A percentile compares a stretch with the other conserved stretches of the same genome.
Conservation (phyloP, 2,797 vertebrate genomes). For the Epinephelus malabaricus region DNA sequence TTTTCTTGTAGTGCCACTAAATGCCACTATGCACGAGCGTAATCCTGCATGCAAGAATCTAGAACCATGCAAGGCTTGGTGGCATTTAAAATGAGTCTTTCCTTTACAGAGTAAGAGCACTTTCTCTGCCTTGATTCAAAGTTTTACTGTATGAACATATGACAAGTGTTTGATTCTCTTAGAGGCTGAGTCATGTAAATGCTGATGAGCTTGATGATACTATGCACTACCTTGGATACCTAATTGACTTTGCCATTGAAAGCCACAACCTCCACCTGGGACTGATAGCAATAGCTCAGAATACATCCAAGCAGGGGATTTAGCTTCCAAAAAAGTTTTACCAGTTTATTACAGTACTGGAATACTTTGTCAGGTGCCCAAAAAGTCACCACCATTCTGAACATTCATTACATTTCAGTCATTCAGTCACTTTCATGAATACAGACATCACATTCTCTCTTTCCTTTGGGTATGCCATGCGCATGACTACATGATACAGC, state of each 20-base stretch:
- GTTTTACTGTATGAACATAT: background rate
- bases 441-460: constrained; percentile 8
- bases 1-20: background rate
- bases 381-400: background rate
- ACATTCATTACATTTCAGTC: constrained; percentile 1
- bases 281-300: constrained; percentile 8
- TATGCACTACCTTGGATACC: background rate
- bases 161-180: background rate
- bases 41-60: background rate
- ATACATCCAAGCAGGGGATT: background rate
- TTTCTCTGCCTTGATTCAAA: background rate
- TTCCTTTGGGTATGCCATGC: constrained; percentile 23
- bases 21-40: no score
- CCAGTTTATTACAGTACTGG: background rate
- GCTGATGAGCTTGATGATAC: background rate
- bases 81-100: background rate
- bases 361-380: background rate
- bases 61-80: background rate
- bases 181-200: background rate
- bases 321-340: background rate
- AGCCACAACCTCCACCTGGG: background rate
- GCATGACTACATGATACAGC: constrained; percentile 12
- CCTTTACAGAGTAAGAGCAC: background rate
- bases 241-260: background rate
- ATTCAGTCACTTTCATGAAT: constrained; percentile 17